Evolutionary conservation across 2,888 invertebrate species (phyloP).

Genomic region (Tipula vernalis): DNA sequence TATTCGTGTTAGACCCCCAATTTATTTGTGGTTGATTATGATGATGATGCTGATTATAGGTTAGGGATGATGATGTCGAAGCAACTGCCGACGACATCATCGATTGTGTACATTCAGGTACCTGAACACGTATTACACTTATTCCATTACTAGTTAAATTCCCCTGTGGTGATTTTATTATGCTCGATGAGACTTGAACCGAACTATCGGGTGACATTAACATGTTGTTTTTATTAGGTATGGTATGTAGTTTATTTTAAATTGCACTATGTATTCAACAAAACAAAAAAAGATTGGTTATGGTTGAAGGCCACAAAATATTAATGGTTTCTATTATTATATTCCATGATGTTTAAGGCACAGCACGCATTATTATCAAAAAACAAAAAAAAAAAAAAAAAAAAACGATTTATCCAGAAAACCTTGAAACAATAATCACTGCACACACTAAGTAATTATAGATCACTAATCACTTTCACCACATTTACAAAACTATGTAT

Average conservation of each 20-base stretch:
- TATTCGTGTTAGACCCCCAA: background rate
- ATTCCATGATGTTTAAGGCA: background rate
- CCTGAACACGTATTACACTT: constrained; percentile 26
- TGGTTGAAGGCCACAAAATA: background rate
- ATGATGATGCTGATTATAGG: constrained; percentile 11
- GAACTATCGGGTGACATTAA: constrained; percentile 37
- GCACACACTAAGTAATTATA: background rate
- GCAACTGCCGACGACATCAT: background rate
- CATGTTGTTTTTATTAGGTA: constrained; percentile 25
- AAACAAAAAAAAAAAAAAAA: background rate
- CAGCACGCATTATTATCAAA: background rate
- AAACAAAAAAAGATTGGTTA: background rate
- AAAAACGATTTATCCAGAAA: background rate
- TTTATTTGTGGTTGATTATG: constrained; percentile 8
- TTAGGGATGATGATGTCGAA: background rate
- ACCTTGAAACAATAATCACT: background rate
- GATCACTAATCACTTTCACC: background rate
- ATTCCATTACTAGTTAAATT: background rate
- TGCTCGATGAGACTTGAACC: constrained; percentile 17
- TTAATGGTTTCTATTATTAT: constrained; percentile 1
- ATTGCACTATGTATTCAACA: background rate
- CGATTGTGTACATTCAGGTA: constrained; percentile 16
- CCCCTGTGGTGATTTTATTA: background rate
- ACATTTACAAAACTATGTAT: background rate
- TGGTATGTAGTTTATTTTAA: background rate